phyloP scores from a whole-genome alignment of 53 echinoderm and acorn worm species.

The Paelopatides confundens region DNA sequence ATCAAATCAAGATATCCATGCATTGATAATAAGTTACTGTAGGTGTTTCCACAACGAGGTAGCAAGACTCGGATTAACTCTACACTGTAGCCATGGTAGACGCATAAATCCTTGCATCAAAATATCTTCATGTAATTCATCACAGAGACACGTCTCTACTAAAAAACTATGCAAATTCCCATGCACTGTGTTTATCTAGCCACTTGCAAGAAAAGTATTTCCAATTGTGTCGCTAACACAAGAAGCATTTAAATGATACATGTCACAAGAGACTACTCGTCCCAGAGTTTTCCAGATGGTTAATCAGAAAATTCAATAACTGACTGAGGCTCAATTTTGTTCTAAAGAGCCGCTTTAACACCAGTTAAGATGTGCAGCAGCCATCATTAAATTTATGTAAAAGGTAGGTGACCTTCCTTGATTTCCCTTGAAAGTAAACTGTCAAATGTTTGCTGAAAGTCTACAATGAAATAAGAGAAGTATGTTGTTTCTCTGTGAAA shows the following conservation, averaged over 20 bases:
- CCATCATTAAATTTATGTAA: conserved; percentile 2
- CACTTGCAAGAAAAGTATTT: neutral
- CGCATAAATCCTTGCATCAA: neutral
- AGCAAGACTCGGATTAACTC: neutral
- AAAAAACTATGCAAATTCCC: neutral
- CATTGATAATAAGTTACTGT: too few species aligned
- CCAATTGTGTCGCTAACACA: neutral
- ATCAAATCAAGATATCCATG: neutral
- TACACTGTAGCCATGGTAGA: too few species aligned
- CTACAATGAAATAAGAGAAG: neutral
- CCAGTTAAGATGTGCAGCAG: neutral
- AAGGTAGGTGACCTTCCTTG: conserved; percentile 20
- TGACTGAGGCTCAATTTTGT: neutral
- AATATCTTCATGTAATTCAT: neutral
- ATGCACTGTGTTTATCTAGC: neutral
- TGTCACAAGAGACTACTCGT: neutral
- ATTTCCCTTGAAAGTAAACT: neutral
- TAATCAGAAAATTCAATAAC: conserved; percentile 15
- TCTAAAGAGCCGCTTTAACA: neutral
- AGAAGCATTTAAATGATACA: neutral
- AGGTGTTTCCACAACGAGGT: neutral
- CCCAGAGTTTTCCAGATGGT: neutral
- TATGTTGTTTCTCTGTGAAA: neutral
- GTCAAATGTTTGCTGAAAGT: neutral
- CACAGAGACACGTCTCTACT: neutral